Percentiles rank a stretch among this genome's conserved stretches.
Evolutionary conservation across 2,888 invertebrate species (phyloP).

Genomic region (Macrophya annulata): DNA sequence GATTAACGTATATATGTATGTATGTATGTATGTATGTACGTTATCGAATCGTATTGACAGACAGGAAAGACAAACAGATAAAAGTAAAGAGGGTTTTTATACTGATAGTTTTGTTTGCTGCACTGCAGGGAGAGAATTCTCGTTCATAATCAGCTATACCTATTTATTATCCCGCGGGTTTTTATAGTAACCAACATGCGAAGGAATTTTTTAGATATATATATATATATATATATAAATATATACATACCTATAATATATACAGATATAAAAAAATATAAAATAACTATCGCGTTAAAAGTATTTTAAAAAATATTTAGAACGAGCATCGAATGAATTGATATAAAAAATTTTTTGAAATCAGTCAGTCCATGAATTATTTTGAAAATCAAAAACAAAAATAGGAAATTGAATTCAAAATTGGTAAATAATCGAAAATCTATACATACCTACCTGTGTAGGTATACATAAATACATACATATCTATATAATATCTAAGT

Average conservation of each 20-base stretch:
- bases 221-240: neutral
- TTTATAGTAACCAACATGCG: too few relatives aligned
- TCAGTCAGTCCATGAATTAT: neutral
- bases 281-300: too few relatives aligned
- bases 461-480: too few relatives aligned
- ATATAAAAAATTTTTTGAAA: too few relatives aligned
- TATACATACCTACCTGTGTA: constrained; percentile 4
- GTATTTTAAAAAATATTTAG: too few relatives aligned
- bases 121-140: constrained; percentile 23
- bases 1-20: constrained; percentile 24
- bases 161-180: too few relatives aligned
- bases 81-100: constrained; percentile 56
- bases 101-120: constrained; percentile 50
- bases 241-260: neutral
- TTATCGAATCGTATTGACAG: constrained; percentile 55
- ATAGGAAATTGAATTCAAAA: too few relatives aligned
- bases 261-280: too few relatives aligned
- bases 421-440: neutral
- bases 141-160: constrained; percentile 14
- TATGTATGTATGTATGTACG: too few relatives aligned
- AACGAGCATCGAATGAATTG: neutral
- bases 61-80: constrained; percentile 55
- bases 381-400: neutral
- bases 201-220: neutral
- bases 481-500: neutral